Evolutionary conservation across 64 coral and sea anemone genomes (phyloP), one percentile per base, ranked within the genome.

Genomic region (Dendrophyllia cribrosa): DNA sequence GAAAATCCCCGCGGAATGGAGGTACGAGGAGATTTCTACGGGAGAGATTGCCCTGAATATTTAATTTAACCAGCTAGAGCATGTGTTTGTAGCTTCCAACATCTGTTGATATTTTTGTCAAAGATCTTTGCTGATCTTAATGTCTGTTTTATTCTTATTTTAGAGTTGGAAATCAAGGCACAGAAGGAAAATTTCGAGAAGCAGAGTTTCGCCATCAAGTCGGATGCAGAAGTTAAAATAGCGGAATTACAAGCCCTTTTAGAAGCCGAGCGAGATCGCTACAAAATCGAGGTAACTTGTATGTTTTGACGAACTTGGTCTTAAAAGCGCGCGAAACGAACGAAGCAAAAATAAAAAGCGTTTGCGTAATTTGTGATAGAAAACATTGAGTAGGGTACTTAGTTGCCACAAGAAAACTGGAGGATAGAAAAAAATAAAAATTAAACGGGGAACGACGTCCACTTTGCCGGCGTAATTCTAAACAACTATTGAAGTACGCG

Each of bases 131-230:
- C 19, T 83, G 60, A 66, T 83, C 60, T 10, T 63, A 6, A 34
- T 59, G 4, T 62, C 3, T 64, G 34, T 64, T 83, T 61, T 51
- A 16, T 83, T 43, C 62, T 68, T 79, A 47, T 69, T 62, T 7
- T 48, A 97, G 95, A 97, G 48, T 61, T 97, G 26, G 95, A 97
- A 22, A 97, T 94, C 9, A 93, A 97, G 26, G 74, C 88, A 17
- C 95, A 97, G 43, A 94, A 90, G 25, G 95, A 97, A 10, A 82
- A 66, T 26, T 97, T 94, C 48, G 95, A 97, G 43, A 94, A 90
- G 75, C 81, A 97, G 81, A 66, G 70, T 5, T 56, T 79, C 13
- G 79, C 74, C 0, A 76, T 97, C 45, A 83, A 91, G 12, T 87
- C 75, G 43, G 88, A 91, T 47, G 77, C 91, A 47, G 72, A 90